Evolutionary conservation across 2,797 vertebrate species (phyloP).

Genomic region (Gobionotothen gibberifrons): DNA sequence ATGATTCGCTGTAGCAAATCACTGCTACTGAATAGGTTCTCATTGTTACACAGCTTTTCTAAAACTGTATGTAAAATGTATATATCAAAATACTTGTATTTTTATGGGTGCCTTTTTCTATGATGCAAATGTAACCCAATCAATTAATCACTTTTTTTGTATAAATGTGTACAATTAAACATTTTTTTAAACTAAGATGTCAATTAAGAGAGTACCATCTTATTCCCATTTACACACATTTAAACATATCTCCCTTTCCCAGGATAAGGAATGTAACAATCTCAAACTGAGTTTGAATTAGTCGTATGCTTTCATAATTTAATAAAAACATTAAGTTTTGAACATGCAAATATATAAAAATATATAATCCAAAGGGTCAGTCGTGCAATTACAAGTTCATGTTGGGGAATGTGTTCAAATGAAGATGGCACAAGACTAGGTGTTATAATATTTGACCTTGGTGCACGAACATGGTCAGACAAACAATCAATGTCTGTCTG

Average conservation of each 20-base stretch:
- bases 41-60: background rate
- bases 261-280: background rate
- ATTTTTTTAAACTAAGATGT: slow-evolving; percentile 9
- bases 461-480: background rate
- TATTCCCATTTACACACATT: background rate
- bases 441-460: background rate
- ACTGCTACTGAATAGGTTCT: slow-evolving; percentile 19
- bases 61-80: slow-evolving; percentile 56
- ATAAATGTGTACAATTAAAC: slow-evolving; percentile 54
- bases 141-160: background rate
- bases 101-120: slow-evolving; percentile 39
- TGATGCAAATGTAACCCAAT: background rate
- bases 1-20: slow-evolving; percentile 22
- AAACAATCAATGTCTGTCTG: background rate
- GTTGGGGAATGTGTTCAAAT: slow-evolving; percentile 12
- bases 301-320: background rate
- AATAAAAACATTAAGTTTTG: slow-evolving; percentile 2
- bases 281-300: background rate
- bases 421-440: background rate
- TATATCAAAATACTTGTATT: slow-evolving; percentile 40
- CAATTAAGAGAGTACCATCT: background rate
- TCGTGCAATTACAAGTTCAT: background rate
- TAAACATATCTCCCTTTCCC: background rate
- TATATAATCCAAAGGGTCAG: background rate
- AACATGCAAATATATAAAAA: slow-evolving; percentile 1